Base-by-base conservation (phyloP, 2,113 vertebrate species). In the Prunella fulvescens region DNA sequence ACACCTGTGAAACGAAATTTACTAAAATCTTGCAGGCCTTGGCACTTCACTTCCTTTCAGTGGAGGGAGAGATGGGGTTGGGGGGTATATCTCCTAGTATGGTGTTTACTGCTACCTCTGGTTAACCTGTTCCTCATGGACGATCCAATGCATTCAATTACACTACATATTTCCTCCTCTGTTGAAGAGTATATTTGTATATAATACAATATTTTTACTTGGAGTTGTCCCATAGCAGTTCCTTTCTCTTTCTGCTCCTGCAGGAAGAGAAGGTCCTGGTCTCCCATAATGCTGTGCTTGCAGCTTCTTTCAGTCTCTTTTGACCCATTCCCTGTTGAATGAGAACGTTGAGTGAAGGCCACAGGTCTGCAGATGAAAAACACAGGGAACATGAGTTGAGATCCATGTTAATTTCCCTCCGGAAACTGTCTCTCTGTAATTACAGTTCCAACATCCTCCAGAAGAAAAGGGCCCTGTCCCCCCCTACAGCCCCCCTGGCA, bases 381-480 rank as follows among this genome's bases (percentile, higher is more conserved):
- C 92, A 58, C 72, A 39, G 54, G 45, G 61, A 95, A 81, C 83
- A 37, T 69, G 76, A 90, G 72, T 86, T 94, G 88, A 91, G 93
- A 88, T 92, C 88, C 81, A 58, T 86, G 80, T 95, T 96, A 64
- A 95, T 88, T 96, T 91, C 44, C 60, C 45, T 78, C 86, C 72
- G 79, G 95, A 96, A 97, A 66, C 88, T 91, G 70, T 66, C 58
- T 91, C 58, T 94, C 90, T 81, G 84, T 96, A 95, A 96, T 95
- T 95, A 86, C 81, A 94, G 90, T 83, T 87, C 88, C 65, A 91
- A 90, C 95, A 95, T 95, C 90, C 93, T 96, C 71, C 48, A 88
- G 86, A 95, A 96, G 86, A 96, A 96, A 96, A 95, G 92, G 44
- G 23, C 86, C 70, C 81, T 81, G 74, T 97, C 64, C 45, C 74